Percentiles rank a stretch among this genome's conserved stretches.
Conservation (phyloP, 2,888 invertebrate species). For the Papilio gigon region DNA sequence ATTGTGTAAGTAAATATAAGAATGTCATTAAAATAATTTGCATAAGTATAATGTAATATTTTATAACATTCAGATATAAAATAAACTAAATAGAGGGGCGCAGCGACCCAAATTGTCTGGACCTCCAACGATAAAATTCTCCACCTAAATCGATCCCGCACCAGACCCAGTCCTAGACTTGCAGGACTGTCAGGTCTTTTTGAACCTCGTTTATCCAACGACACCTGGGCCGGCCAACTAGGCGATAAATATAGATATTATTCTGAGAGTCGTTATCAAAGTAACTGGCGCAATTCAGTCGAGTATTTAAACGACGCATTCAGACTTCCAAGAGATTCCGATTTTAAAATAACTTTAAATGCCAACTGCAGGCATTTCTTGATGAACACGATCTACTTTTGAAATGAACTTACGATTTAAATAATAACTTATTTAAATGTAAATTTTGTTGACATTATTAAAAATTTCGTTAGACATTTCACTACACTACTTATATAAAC, state of each 20-base stretch:
- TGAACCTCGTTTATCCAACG: background rate
- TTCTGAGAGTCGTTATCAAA: constrained; percentile 13
- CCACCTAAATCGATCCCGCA: too few relatives aligned
- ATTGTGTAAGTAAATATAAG: background rate
- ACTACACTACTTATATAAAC: too few relatives aligned
- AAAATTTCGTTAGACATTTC: too few relatives aligned
- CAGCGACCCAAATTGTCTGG: too few relatives aligned
- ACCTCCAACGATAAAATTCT: too few relatives aligned
- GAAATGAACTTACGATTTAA: constrained; percentile 18
- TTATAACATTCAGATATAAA: background rate
- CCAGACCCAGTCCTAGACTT: too few relatives aligned
- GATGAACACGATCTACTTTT: constrained; percentile 6
- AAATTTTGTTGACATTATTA: too few relatives aligned
- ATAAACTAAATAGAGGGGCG: too few relatives aligned
- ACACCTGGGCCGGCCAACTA: too few relatives aligned
- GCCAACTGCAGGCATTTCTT: constrained; percentile 9
- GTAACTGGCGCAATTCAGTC: constrained; percentile 18
- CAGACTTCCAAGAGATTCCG: constrained; percentile 8
- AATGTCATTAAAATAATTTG: background rate
- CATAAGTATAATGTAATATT: background rate
- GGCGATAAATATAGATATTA: background rate
- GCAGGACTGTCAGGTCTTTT: too few relatives aligned
- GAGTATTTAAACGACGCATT: constrained; percentile 26
- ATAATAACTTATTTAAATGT: too few relatives aligned
- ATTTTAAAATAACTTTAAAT: constrained; percentile 23